Conservation (phyloP, 2,113 vertebrate species). For the Pelmatolapia mariae region DNA sequence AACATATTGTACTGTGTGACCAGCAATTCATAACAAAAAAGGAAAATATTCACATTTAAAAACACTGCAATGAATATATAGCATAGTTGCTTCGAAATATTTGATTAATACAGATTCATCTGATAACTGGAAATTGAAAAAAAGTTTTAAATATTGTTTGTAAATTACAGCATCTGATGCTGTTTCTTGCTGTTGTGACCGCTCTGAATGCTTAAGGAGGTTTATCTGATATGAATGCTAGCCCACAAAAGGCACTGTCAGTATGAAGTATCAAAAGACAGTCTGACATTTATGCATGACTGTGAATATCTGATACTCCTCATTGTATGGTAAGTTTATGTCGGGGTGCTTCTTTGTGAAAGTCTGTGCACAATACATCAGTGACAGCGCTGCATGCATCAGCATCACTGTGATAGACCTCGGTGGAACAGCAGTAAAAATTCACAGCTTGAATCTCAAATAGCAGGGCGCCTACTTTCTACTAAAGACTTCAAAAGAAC, state of each 20-base stretch:
- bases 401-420: not conserved
- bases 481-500: conserved; percentile 1
- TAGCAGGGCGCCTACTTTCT: not conserved
- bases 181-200: not conserved
- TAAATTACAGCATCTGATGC: not conserved
- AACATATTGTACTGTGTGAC: not conserved
- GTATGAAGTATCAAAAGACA: not conserved
- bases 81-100: not conserved
- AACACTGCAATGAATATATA: not conserved
- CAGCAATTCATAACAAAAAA: not conserved
- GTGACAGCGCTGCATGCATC: not conserved
- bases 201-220: not conserved
- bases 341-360: not conserved
- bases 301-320: not conserved
- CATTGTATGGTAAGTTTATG: not conserved
- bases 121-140: not conserved
- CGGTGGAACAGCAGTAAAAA: not conserved
- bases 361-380: not conserved
- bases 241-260: not conserved
- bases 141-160: not conserved
- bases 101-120: not conserved
- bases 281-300: not conserved
- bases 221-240: not conserved
- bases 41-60: not conserved
- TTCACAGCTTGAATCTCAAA: conserved; percentile 41